Evolutionary conservation across 2,888 invertebrate genomes (phyloP).

Genomic region (Eupithecia centaureata): DNA sequence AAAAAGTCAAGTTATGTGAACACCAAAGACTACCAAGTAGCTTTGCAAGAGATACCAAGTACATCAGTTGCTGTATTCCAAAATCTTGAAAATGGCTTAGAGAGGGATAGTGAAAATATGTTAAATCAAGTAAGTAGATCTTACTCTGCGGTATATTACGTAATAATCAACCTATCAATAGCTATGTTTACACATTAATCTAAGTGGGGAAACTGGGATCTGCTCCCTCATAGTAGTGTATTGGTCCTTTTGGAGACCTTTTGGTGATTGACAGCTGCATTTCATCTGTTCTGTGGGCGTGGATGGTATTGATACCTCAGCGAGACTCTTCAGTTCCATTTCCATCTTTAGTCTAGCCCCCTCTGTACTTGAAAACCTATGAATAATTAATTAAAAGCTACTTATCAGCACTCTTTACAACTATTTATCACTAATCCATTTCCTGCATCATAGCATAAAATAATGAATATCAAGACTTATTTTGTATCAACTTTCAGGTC

Average conservation of each 20-base stretch:
- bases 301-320: too few species aligned
- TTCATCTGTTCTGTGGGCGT: too few species aligned
- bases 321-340: too few species aligned
- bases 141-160: not conserved
- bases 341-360: too few species aligned
- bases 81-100: conserved; percentile 71
- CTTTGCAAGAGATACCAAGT: conserved; percentile 83
- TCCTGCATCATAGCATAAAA: not conserved
- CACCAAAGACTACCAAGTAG: conserved; percentile 49
- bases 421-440: not conserved
- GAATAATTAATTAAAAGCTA: not conserved
- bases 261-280: too few species aligned
- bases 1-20: conserved; percentile 44
- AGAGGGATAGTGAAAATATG: conserved; percentile 76
- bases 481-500: conserved; percentile 66
- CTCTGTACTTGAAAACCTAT: too few species aligned
- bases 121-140: conserved; percentile 81
- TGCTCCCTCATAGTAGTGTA: too few species aligned
- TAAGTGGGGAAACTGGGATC: too few species aligned
- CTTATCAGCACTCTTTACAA: not conserved
- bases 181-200: too few species aligned
- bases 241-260: too few species aligned
- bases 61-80: conserved; percentile 87
- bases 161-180: not conserved
- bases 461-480: not conserved